A percentile compares a stretch with the other conserved stretches of the same genome.
These are phyloP conservation scores for Bombus confusus DNA, from an alignment of 1,140 invertebrate genomes.

Conservation along the genomic window DNA sequence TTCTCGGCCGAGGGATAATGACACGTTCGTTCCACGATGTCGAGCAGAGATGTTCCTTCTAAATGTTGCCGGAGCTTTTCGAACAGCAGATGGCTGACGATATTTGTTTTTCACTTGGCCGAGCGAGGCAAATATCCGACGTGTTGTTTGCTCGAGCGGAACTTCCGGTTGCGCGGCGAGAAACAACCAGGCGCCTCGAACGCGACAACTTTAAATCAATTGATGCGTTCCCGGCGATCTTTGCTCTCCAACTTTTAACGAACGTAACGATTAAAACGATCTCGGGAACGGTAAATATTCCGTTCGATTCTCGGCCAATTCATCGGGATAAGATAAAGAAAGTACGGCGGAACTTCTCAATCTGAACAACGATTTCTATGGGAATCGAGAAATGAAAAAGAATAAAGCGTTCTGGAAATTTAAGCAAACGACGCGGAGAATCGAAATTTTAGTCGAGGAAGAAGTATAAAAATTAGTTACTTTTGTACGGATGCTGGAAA, in stretches of 20 bases:
- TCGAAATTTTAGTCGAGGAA: no score
- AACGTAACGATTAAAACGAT: slow-evolving; percentile 1
- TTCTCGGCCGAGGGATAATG: slow-evolving; percentile 55
- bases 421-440: background rate
- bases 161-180: slow-evolving; percentile 40
- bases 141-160: slow-evolving; percentile 45
- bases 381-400: no score
- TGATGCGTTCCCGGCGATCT: background rate
- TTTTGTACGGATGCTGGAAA: no score
- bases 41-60: slow-evolving; percentile 23
- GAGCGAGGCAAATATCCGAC: slow-evolving; percentile 53
- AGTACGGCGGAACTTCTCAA: no score
- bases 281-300: slow-evolving; percentile 10
- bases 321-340: background rate
- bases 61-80: slow-evolving; percentile 13
- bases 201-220: background rate
- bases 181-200: slow-evolving; percentile 15
- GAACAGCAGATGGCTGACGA: slow-evolving; percentile 44
- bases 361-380: no score
- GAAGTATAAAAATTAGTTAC: no score
- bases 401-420: background rate
- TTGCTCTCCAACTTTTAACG: background rate
- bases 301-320: background rate
- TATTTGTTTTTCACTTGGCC: slow-evolving; percentile 67
- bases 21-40: slow-evolving; percentile 57